Conservation (phyloP, 2,797 vertebrate species). For the Hippocampus kuda region DNA sequence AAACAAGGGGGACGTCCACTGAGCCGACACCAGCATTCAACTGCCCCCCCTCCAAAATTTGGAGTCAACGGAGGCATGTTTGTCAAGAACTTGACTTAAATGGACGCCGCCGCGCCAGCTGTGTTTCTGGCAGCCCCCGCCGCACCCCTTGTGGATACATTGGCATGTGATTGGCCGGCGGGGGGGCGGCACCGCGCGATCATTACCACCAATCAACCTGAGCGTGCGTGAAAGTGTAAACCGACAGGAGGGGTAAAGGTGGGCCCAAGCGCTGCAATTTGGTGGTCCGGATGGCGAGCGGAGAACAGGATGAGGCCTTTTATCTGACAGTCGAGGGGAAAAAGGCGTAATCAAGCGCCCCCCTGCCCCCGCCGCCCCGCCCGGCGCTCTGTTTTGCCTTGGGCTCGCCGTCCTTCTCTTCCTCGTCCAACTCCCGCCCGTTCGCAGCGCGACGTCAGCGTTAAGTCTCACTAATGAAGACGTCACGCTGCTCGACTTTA, state of each 20-base stretch:
- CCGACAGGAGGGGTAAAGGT: conserved; percentile 39
- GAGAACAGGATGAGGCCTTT: conserved; percentile 31
- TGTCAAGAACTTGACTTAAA: conserved; percentile 26
- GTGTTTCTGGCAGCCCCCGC: not conserved
- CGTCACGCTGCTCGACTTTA: conserved; percentile 66
- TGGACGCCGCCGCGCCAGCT: conserved; percentile 8
- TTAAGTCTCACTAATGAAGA: conserved; percentile 70
- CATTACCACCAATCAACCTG: conserved; percentile 55
- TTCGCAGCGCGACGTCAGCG: conserved; percentile 53
- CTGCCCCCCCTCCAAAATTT: not conserved
- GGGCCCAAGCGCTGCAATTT: conserved; percentile 20
- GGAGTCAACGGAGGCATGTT: not conserved
- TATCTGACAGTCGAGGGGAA: conserved; percentile 26
- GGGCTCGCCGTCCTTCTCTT: conserved; percentile 40
- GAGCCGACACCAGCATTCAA: not conserved
- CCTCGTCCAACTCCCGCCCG: conserved; percentile 62
- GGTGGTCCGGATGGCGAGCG: conserved; percentile 17
- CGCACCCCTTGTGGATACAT: conserved; percentile 6
- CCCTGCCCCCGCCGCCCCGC: conserved; percentile 18
- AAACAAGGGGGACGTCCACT: not conserved
- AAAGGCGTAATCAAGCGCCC: conserved; percentile 24
- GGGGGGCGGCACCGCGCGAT: conserved; percentile 41
- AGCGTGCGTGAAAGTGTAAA: conserved; percentile 39
- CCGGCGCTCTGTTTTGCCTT: conserved; percentile 37
- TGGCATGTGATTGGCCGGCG: conserved; percentile 54